Conservation (phyloP, 2,888 invertebrate genomes). For the Nemurella pictetii region DNA sequence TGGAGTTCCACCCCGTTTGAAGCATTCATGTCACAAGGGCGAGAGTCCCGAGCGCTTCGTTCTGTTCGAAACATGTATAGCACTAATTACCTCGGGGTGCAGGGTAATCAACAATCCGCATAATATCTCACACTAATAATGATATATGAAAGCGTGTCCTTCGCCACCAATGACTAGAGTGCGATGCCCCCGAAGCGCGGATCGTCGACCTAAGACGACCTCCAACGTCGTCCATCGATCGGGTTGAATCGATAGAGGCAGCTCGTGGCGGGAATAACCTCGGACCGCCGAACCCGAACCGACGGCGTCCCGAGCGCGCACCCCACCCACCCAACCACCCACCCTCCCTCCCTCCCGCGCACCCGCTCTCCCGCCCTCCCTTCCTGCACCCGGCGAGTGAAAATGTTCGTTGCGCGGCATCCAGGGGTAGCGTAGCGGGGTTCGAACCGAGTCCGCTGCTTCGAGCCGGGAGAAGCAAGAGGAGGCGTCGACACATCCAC, state of each 20-base stretch:
- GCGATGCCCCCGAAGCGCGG: constrained; percentile 22
- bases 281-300: background rate
- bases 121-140: constrained; percentile 3
- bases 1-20: background rate
- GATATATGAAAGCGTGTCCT: constrained; percentile 18
- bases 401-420: background rate
- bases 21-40: background rate
- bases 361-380: too few species aligned
- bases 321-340: background rate
- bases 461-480: background rate
- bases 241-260: constrained; percentile 21
- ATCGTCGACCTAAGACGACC: constrained; percentile 25
- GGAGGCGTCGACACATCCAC: background rate
- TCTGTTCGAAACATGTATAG: background rate
- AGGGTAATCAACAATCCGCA: background rate
- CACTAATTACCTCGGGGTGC: background rate
- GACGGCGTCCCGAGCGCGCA: background rate
- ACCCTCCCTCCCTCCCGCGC: background rate
- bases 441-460: background rate
- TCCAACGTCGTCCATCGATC: constrained; percentile 22
- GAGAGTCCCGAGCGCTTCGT: background rate
- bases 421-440: background rate
- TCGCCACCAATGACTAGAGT: constrained; percentile 4
- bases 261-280: constrained; percentile 20
- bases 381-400: too few species aligned